Evolutionary conservation across 2,888 invertebrate species (phyloP), one percentile per base, ranked within the genome.

Genomic region (Callyntrura sp.): DNA sequence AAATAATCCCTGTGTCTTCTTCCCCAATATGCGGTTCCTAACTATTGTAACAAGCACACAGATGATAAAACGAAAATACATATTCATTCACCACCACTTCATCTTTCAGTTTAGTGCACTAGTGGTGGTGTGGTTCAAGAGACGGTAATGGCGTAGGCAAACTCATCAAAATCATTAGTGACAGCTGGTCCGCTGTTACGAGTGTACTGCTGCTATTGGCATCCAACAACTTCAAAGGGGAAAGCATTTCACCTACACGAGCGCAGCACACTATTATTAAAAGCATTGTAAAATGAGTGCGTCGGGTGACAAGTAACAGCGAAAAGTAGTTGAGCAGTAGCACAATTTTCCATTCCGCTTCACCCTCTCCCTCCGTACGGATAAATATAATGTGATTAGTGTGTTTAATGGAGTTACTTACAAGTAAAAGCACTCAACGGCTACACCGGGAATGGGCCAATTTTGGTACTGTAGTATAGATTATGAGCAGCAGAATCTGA

Each of bases 161-260:
- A 68, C 17, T 43, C 68, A 35, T 68, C 68, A 35, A 35, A 35
- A 68, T 68, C 68, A 68, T 43, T 43, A 17, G 68, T 68, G 68
- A 68, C 68, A 68, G 68, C 43, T 43, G 68, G 14, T 3, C 51
- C 9, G n/a, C 12, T 51, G 9, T 2, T 51, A n/a, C 1, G n/a
- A 51, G 51, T n/a, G n/a, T 14, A 12, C n/a, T 51, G 51, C 14
- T 14, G 62, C 62, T 62, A 68, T 43, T 68, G 68, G 43, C 43
- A 68, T 23, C 43, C 9, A 8, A 60, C 60, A 8, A 17, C 17
- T 14, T 43, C 14, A 17, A n/a, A n/a, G 0, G n/a, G 35, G 43
- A 43, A n/a, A 68, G 14, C 68, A 17, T 68, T 43, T 35, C 35
- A 68, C n/a, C 35, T 35, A 11, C 43, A 65, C n/a, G n/a, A n/a